Evolutionary conservation across 35 echinoderm and acorn worm genomes (phyloP).

Genomic region (Chiridota heheva): DNA sequence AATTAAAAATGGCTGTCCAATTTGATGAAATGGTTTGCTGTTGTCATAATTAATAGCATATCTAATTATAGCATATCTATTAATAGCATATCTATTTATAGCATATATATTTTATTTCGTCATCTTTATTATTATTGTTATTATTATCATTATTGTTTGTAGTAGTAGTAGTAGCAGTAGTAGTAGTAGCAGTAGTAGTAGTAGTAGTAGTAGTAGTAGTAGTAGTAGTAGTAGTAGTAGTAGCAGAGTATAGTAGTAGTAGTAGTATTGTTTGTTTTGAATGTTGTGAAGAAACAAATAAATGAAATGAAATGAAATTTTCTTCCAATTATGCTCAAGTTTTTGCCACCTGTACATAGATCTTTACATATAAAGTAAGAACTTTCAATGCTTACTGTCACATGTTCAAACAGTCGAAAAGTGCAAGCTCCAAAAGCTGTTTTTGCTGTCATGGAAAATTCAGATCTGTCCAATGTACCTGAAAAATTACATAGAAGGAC

Average conservation of each 20-base stretch:
- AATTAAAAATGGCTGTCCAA: no score
- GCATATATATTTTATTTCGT: no score
- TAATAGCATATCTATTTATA: no score
- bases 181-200: background rate
- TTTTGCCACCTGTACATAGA: no score
- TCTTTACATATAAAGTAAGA: background rate
- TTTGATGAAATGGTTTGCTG: no score
- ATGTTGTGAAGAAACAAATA: background rate
- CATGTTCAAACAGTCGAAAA: conserved; percentile 85
- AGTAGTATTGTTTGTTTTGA: background rate
- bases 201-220: background rate
- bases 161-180: background rate
- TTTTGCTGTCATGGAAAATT: conserved; percentile 69
- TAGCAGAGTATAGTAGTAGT: background rate
- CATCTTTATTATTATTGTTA: no score
- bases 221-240: background rate
- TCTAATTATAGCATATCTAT: no score
- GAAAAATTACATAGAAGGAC: background rate
- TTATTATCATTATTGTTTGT: no score
- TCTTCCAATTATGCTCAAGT: no score
- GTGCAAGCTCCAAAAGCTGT: conserved; percentile 13
- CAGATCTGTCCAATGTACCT: conserved; percentile 71
- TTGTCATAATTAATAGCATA: background rate
- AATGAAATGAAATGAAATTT: background rate
- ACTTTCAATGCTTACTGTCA: conserved; percentile 66